These are phyloP conservation scores for Centroberyx gerrardi DNA, from an alignment of 2,797 vertebrate species.

Conservation along the genomic window DNA sequence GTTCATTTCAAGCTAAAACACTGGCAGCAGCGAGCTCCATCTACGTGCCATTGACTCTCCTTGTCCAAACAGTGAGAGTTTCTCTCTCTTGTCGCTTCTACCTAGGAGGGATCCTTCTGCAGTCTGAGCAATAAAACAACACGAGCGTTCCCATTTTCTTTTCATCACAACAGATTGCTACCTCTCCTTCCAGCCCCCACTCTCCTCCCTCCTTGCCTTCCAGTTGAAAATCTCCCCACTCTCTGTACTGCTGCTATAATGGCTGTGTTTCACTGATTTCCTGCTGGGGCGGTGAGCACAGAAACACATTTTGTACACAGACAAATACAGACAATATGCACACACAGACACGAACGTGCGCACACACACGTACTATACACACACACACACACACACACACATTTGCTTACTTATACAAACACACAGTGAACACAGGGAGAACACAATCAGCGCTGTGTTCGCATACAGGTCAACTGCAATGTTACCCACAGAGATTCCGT, in stretches of 20 bases:
- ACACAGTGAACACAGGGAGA: constrained; percentile 6
- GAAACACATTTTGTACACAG: constrained; percentile 43
- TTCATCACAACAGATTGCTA: constrained; percentile 66
- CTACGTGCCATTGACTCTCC: constrained; percentile 48
- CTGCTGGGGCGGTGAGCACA: constrained; percentile 36
- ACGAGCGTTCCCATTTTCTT: constrained; percentile 48
- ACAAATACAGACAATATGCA: constrained; percentile 32
- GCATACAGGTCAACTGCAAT: constrained; percentile 52
- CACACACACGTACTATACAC: constrained; percentile 17
- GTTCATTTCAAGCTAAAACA: constrained; percentile 63
- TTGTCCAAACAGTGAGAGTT: constrained; percentile 55
- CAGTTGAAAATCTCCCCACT: constrained; percentile 53
- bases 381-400: constrained; percentile 22
- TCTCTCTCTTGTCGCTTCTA: constrained; percentile 57
- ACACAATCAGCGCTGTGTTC: constrained; percentile 44
- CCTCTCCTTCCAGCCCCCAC: constrained; percentile 32
- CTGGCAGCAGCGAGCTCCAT: constrained; percentile 55
- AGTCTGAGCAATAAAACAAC: constrained; percentile 66
- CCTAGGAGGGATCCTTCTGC: constrained; percentile 48
- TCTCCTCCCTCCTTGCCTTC: constrained; percentile 31
- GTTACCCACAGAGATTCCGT: constrained; percentile 55
- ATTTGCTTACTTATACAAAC: constrained; percentile 18
- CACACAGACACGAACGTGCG: not conserved
- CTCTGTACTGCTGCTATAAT: constrained; percentile 40
- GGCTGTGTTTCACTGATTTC: constrained; percentile 49